Percentiles rank a stretch among this genome's conserved stretches.
phyloP scores from a whole-genome alignment of 2,797 vertebrate species.

The Melanotaenia maccullochi region DNA sequence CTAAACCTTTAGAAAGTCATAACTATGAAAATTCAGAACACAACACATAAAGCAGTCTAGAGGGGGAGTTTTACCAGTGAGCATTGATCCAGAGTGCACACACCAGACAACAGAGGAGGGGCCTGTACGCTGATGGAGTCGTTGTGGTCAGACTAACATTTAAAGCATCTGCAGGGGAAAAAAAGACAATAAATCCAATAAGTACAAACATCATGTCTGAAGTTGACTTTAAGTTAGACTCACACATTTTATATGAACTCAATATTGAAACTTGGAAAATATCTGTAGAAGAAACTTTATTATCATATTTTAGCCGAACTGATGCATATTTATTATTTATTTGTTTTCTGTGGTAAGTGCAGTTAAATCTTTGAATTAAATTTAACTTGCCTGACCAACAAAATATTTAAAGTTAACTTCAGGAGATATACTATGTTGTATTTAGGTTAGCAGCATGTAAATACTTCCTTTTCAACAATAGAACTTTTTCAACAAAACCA shows the following conservation, averaged over 20 bases:
- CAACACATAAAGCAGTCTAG: neutral
- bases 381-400: neutral
- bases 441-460: neutral
- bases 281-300: neutral
- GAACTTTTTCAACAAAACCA: too few relatives aligned
- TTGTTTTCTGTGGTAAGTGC: neutral
- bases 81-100: constrained; percentile 25
- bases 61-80: constrained; percentile 17
- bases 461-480: neutral
- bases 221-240: neutral
- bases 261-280: neutral
- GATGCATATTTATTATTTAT: neutral
- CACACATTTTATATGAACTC: neutral
- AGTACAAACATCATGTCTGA: neutral
- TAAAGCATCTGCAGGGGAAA: neutral
- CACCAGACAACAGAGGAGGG: constrained; percentile 29
- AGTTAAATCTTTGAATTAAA: neutral
- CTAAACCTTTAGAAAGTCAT: too few relatives aligned
- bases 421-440: neutral
- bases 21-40: constrained; percentile 4
- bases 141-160: neutral
- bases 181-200: neutral
- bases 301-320: too few relatives aligned
- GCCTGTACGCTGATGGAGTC: constrained; percentile 20
- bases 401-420: neutral